Evolutionary conservation across 2,888 invertebrate species (phyloP).

Genomic region (Stenotaenia linearis): DNA sequence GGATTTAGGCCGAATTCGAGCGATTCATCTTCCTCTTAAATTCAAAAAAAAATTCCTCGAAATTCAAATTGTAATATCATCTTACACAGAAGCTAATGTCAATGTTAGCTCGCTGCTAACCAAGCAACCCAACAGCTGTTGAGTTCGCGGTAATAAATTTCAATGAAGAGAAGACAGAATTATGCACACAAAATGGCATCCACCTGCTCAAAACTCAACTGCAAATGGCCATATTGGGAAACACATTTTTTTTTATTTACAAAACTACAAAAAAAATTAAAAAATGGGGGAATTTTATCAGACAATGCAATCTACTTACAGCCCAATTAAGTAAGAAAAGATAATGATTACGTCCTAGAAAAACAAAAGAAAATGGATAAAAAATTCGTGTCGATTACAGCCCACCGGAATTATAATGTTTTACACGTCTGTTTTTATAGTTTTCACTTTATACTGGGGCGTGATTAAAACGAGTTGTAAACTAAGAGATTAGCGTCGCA

Average conservation of each 20-base stretch:
- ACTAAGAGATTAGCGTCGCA: too few relatives aligned
- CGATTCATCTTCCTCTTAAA: background rate
- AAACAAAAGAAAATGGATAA: background rate
- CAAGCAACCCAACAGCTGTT: constrained; percentile 7
- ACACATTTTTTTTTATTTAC: background rate
- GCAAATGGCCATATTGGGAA: background rate
- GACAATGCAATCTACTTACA: background rate
- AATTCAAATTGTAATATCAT: background rate
- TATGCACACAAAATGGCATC: background rate
- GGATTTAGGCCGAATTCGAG: background rate
- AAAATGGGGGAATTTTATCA: background rate
- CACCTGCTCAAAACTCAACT: background rate
- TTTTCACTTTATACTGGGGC: too few relatives aligned
- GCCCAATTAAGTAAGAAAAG: background rate
- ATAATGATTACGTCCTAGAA: background rate
- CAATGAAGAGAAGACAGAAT: constrained; percentile 3
- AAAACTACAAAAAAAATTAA: background rate
- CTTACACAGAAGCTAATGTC: constrained; percentile 7
- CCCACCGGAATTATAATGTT: constrained; percentile 1
- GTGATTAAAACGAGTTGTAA: background rate
- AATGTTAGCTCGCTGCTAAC: constrained; percentile 2
- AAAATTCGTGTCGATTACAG: constrained; percentile 10
- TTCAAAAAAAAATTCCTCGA: background rate
- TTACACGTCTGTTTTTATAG: background rate
- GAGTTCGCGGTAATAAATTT: constrained; percentile 17